A percentile compares a stretch with the other conserved stretches of the same genome.
Evolutionary conservation across 2,113 vertebrate species (phyloP).

Genomic region (Tauraco erythrolophus): DNA sequence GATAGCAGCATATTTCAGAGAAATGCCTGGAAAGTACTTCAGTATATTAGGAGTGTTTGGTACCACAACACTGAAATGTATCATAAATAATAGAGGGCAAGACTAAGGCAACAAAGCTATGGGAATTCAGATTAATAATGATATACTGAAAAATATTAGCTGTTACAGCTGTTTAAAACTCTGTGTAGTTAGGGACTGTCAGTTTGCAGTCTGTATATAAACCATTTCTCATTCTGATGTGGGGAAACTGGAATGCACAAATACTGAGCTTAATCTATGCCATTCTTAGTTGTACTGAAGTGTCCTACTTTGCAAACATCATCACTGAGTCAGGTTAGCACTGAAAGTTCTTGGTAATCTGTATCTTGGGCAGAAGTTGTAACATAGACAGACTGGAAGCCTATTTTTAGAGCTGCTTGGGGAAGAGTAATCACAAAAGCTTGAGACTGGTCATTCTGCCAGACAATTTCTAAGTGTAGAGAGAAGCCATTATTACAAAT

Average conservation of each 20-base stretch:
- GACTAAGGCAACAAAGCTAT: background rate
- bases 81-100: background rate
- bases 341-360: background rate
- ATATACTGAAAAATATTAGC: background rate
- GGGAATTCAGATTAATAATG: background rate
- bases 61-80: background rate
- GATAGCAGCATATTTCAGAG: background rate
- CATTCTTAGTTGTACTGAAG: background rate
- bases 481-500: constrained; percentile 1
- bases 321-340: background rate
- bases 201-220: background rate
- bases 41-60: background rate
- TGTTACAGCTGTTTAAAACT: background rate
- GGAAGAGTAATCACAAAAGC: background rate
- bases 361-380: background rate
- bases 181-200: background rate
- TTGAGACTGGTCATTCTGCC: background rate
- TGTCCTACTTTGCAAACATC: background rate
- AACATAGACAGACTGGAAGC: background rate
- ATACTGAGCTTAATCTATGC: background rate
- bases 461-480: constrained; percentile 18
- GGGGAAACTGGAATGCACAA: background rate
- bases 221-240: background rate
- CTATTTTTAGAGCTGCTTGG: constrained; percentile 9
- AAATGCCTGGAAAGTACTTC: background rate